Base-by-base conservation (phyloP, 2,113 vertebrate species). In the Bathybates hornii region DNA sequence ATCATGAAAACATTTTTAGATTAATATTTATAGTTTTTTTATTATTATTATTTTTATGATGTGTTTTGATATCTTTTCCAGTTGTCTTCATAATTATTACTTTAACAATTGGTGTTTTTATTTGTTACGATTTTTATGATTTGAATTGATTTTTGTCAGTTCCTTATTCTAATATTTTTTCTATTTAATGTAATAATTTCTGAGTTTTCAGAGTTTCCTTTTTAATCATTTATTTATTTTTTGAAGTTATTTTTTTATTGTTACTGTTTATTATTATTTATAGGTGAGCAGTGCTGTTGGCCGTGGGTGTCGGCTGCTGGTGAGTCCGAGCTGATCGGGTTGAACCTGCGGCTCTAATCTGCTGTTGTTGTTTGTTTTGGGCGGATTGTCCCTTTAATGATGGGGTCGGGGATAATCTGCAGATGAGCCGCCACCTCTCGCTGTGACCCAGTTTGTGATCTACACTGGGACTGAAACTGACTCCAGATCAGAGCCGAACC, bases 391-490 rank as follows among this genome's bases (percentile, higher is more conserved):
- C 7, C 29, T 34, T 48, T 80, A 57, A 41, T 34, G 79, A 41
- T 53, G 73, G 27, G 29, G 61, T 59, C 16, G 19, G 56, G 9
- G 68, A 88, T 93, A 79, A 93, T 91, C 90, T 38, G 16, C 48
- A 80, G 80, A 87, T 91, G 81, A 88, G 88, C 12, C 13, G 13
- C 32, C 21, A 2, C 34, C 56, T 86, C 52, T 68, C 17, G 1
- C 56, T 86, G 38, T 93, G 89, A 92, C 90, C 90, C 89, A 93
- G 16, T 86, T 91, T 79, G 5, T 52, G 54, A 86, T 83, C 84
- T 10, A 36, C 36, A 36, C 61, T 81, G n/a, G 24, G 43, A 59
- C 80, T 86, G 83, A 89, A 86, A 84, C 89, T 71, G 87, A 86
- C 53, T 85, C 36, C 66, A 48, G 81, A 79, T 81, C 89, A 81